Percentiles rank a stretch among this genome's conserved stretches.
Conservation (phyloP, 2,797 vertebrate genomes). For the Parauchenoglanis ngamensis region DNA sequence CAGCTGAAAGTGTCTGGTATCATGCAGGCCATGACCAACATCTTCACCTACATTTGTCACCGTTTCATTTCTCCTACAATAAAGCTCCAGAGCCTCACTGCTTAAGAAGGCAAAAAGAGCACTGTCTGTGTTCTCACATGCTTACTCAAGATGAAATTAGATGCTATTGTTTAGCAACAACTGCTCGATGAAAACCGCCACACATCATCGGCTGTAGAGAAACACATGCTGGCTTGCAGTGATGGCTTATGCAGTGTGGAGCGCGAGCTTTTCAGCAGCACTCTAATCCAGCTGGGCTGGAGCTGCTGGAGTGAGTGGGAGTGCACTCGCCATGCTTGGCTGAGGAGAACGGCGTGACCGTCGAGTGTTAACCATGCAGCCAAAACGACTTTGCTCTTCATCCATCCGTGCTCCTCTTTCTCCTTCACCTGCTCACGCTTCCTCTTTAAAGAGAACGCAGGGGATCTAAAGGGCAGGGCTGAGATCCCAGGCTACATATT, state of each 20-base stretch:
- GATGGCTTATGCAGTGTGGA: slow-evolving; percentile 53
- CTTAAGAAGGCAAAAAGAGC: background rate
- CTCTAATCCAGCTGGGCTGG: slow-evolving; percentile 47
- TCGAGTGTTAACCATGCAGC: slow-evolving; percentile 24
- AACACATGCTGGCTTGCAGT: slow-evolving; percentile 45
- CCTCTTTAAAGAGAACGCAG: slow-evolving; percentile 22
- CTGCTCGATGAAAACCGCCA: slow-evolving; percentile 26
- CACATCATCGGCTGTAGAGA: slow-evolving; percentile 36
- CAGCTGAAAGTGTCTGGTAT: slow-evolving; percentile 6
- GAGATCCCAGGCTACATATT: background rate
- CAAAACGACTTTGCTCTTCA: slow-evolving; percentile 28
- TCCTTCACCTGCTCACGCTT: slow-evolving; percentile 42
- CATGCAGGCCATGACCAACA: background rate
- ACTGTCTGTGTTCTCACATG: background rate
- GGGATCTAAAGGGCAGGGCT: background rate
- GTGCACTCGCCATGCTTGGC: slow-evolving; percentile 35
- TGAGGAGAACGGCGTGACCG: slow-evolving; percentile 25
- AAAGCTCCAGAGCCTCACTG: background rate
- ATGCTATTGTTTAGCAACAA: slow-evolving; percentile 35
- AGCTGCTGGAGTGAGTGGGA: slow-evolving; percentile 47
- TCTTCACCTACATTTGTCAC: slow-evolving; percentile 11
- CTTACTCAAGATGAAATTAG: slow-evolving; percentile 38
- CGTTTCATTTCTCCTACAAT: background rate
- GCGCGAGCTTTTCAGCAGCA: slow-evolving; percentile 39
- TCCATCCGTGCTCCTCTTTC: slow-evolving; percentile 3